Evolutionary conservation across 35 echinoderm and acorn worm species (phyloP).

Genomic region (Chiridota heheva): DNA sequence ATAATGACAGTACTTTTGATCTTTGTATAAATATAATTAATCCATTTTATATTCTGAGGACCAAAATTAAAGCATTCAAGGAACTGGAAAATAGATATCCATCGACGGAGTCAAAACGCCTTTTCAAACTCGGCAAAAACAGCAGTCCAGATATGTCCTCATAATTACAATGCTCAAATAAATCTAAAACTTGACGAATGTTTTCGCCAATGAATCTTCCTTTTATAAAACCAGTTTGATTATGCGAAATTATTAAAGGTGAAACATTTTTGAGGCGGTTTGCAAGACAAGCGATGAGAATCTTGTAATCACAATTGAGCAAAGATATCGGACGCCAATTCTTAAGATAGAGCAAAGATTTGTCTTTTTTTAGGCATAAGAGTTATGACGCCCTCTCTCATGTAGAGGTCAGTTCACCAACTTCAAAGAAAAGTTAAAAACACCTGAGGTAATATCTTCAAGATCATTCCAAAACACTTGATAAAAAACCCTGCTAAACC

Average conservation of each 20-base stretch:
- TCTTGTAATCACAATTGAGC: constrained; percentile 39
- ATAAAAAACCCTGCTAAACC: constrained; percentile 6
- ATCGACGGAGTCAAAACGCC: no score
- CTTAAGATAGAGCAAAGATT: not conserved
- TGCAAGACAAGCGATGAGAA: constrained; percentile 10
- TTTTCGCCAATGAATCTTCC: constrained; percentile 45
- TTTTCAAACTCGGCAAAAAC: constrained; percentile 47
- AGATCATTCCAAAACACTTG: constrained; percentile 19
- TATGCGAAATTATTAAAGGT: not conserved
- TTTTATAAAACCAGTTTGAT: constrained; percentile 18
- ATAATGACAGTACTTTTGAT: no score
- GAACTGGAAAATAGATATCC: no score
- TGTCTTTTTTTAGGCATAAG: constrained; percentile 21
- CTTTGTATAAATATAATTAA: no score
- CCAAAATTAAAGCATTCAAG: no score
- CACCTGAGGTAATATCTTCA: not conserved
- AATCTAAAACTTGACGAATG: not conserved
- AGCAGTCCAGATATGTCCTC: constrained; percentile 34
- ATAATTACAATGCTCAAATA: not conserved
- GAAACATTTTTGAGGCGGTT: constrained; percentile 14
- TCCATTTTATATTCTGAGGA: no score
- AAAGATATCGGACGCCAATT: constrained; percentile 20
- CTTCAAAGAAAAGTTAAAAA: not conserved
- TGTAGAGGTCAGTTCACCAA: not conserved
- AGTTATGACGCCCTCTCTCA: not conserved